Evolutionary conservation across 2,888 invertebrate species (phyloP), one percentile per base, ranked within the genome.

Genomic region (Piscicola geometra): DNA sequence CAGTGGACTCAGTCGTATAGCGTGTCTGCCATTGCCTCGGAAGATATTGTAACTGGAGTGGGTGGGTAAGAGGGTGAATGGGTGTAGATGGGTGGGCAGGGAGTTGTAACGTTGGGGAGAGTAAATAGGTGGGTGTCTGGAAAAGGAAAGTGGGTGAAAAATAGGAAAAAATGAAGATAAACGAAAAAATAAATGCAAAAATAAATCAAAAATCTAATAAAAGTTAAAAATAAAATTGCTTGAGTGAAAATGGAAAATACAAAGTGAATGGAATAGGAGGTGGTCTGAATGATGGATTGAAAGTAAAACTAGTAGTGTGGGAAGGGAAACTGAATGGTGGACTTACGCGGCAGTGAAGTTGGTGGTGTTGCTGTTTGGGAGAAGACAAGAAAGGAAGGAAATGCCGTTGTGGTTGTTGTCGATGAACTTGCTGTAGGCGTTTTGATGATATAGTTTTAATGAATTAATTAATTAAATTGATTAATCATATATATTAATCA

Each of bases 391-490:
- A 77, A 91, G 89, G 75, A 94, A 88, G 82, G 93, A 91, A 35
- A 97, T 86, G 0, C 92, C 93, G 78, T 91, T 91, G 81, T 90
- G 90, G 36, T 89, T 84, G 81, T 93, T 93, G 70, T 90, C 89
- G 80, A 91, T 91, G 84, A 97, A 94, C 85, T 92, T 92, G 0
- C 93, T 56, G 60, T 21, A 18, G 60, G 21, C 12, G 21, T 47
- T 47, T 9, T 47, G 21, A 47, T 47, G 21, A 47, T 21, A 47
- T 15, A 15, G n/a, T n/a, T n/a, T n/a, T n/a, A n/a, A n/a, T n/a
- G n/a, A n/a, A n/a, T n/a, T n/a, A n/a, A n/a, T n/a, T n/a, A n/a
- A n/a, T n/a, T n/a, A n/a, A n/a, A n/a, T n/a, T n/a, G n/a, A n/a
- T n/a, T n/a, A n/a, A n/a, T n/a, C n/a, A n/a, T n/a, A n/a, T n/a